Evolutionary conservation across 1,140 invertebrate genomes (phyloP).

Genomic region (Monochamus saltuarius): DNA sequence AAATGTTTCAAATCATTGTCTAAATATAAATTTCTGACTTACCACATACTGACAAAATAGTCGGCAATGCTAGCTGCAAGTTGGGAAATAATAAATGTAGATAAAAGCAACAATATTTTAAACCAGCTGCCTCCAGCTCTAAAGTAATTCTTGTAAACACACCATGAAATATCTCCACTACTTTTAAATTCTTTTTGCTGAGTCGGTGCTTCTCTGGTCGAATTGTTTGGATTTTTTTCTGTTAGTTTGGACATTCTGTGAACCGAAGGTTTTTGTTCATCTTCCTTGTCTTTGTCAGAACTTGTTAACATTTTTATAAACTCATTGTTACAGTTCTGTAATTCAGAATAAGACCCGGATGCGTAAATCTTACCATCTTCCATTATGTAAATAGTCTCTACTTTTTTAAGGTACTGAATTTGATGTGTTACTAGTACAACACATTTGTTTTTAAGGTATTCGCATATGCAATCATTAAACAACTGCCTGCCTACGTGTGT

Average conservation of each 20-base stretch:
- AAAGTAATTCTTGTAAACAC: conserved; percentile 64
- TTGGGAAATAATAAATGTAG: conserved; percentile 25
- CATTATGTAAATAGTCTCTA: conserved; percentile 66
- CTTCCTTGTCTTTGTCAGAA: conserved; percentile 50
- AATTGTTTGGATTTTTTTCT: conserved; percentile 18
- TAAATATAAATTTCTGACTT: too few species aligned
- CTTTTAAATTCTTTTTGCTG: conserved; percentile 40
- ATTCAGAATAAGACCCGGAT: conserved; percentile 62
- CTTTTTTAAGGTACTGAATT: conserved; percentile 78
- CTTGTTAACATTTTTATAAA: conserved; percentile 62
- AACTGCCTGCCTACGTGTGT: conserved; percentile 68
- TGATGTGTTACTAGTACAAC: conserved; percentile 85
- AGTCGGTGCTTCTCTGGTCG: conserved; percentile 1
- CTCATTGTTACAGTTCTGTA: conserved; percentile 63
- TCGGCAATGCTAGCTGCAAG: conserved; percentile 17
- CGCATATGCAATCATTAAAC: conserved; percentile 68
- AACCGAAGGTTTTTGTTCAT: conserved; percentile 21
- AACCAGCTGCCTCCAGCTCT: conserved; percentile 57
- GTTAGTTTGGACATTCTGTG: conserved; percentile 8
- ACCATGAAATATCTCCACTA: conserved; percentile 58
- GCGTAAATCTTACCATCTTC: conserved; percentile 62
- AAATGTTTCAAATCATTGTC: too few species aligned
- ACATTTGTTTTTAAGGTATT: conserved; percentile 70
- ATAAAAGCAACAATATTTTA: conserved; percentile 16
- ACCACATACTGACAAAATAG: conserved; percentile 65